phyloP scores from a whole-genome alignment of 2,797 vertebrate genomes.

The Acipenser oxyrinchus region DNA sequence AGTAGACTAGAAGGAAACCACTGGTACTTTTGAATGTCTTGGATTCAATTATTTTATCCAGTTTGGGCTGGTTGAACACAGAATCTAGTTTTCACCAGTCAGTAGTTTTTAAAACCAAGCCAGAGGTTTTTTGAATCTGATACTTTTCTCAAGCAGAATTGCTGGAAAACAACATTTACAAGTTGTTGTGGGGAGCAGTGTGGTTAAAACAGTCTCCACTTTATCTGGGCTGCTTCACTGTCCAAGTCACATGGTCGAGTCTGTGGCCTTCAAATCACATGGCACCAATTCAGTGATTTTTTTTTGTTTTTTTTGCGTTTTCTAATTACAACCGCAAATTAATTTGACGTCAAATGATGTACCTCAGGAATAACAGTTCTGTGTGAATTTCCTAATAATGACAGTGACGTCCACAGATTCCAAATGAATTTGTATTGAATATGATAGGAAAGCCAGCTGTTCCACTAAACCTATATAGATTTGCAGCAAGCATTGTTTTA shows the following conservation, averaged over 20 bases:
- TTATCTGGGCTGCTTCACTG: conserved; percentile 15
- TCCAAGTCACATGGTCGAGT: conserved; percentile 24
- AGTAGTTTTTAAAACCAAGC: conserved; percentile 5
- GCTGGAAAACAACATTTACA: conserved; percentile 42
- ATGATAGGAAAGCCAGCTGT: no score
- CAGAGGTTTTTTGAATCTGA: conserved; percentile 1
- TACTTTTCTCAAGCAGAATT: conserved; percentile 1
- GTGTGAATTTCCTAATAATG: no score
- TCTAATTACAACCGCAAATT: no score
- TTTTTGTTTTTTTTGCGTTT: no score
- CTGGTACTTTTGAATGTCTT: conserved; percentile 44
- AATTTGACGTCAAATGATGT: no score
- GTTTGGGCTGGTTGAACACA: conserved; percentile 25
- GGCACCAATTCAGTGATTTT: no score
- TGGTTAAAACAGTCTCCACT: conserved; percentile 27
- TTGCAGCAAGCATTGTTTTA: no score
- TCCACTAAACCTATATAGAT: no score
- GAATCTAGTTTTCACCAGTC: conserved; percentile 39
- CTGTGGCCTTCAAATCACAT: no score
- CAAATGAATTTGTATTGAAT: no score
- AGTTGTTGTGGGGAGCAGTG: conserved; percentile 43
- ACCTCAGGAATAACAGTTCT: no score
- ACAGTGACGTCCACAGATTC: no score
- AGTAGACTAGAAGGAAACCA: conserved; percentile 20
- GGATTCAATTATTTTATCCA: conserved; percentile 40